phyloP scores from a whole-genome alignment of 2,113 vertebrate genomes.

The Scalopus aquaticus region DNA sequence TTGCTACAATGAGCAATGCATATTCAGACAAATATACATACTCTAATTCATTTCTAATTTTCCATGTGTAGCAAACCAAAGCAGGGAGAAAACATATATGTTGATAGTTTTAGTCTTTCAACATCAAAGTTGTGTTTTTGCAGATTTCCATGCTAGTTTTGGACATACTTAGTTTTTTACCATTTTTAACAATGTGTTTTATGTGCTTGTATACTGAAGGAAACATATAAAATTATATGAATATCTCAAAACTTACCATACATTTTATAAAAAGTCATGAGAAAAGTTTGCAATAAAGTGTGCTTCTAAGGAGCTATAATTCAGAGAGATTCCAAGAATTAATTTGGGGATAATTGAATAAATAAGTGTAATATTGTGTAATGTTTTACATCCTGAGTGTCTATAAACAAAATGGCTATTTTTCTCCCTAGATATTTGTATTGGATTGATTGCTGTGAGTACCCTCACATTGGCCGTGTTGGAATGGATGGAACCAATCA shows the following conservation, averaged over 20 bases:
- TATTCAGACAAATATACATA: not conserved
- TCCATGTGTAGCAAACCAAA: not conserved
- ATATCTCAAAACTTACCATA: not conserved
- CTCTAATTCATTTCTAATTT: not conserved
- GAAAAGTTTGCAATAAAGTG: not conserved
- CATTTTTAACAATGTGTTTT: not conserved
- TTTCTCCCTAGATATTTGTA: conserved; percentile 91
- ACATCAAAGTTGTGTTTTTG: not conserved
- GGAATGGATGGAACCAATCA: conserved; percentile 97
- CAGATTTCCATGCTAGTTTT: not conserved
- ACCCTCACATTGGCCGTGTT: conserved; percentile 93
- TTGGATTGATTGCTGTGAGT: conserved; percentile 98
- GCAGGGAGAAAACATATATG: not conserved
- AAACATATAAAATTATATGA: conserved; percentile 17
- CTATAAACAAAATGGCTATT: conserved; percentile 65
- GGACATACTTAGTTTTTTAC: not conserved
- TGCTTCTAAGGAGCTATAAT: not conserved
- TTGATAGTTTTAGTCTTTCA: not conserved
- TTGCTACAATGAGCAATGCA: not conserved
- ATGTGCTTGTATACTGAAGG: not conserved
- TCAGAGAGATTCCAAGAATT: not conserved
- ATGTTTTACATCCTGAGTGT: not conserved
- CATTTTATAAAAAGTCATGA: not conserved
- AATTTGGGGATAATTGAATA: not conserved
- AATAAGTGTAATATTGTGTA: not conserved